Evolutionary conservation across 2,888 invertebrate species (phyloP), one percentile per base, ranked within the genome.

Genomic region (Andrena bicolor): DNA sequence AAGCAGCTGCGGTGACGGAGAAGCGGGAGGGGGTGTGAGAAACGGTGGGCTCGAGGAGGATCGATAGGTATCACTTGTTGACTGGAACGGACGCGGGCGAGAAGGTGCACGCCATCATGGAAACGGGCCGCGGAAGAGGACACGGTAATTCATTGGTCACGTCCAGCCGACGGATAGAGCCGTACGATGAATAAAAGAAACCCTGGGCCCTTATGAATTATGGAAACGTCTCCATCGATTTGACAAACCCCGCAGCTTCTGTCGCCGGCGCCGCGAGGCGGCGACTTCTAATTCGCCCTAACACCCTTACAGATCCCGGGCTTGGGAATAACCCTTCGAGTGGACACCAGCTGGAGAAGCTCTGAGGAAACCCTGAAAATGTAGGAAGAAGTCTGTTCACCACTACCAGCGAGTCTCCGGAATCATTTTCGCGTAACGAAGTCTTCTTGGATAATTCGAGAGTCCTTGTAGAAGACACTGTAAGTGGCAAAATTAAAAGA

Each of bases 31-130:
- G 20, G 56, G 28, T 23, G 26, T 23, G 49, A 41, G 71, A 66
- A n/a, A 30, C 20, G 23, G 64, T 51, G 28, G 49, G 56, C 23
- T 53, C 23, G 64, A 51, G 74, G 30, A 68, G 69, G 66, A 85
- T 85, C 83, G 83, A 80, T 85, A 71, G 74, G 66, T 85, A 87
- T 83, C 88, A 87, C 87, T 87, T 87, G 87, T 87, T 87, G 87
- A 87, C 87, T 82, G 81, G 76, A 73, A 80, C 68, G 71, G 41
- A 79, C 70, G 76, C 66, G 68, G 49, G 51, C 63, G 41, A 41
- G 28, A 41, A 30, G 69, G 74, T 71, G 72, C 79, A 65, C 76
- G 68, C 49, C 83, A 81, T 86, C 75, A 86, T 72, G 79, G 73
- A 66, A 71, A 78, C 66, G 63, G 58, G 53, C 63, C 51, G 66